These are phyloP conservation scores for Smithornis capensis DNA, from an alignment of 2,113 vertebrate species.

Conservation along the genomic window DNA sequence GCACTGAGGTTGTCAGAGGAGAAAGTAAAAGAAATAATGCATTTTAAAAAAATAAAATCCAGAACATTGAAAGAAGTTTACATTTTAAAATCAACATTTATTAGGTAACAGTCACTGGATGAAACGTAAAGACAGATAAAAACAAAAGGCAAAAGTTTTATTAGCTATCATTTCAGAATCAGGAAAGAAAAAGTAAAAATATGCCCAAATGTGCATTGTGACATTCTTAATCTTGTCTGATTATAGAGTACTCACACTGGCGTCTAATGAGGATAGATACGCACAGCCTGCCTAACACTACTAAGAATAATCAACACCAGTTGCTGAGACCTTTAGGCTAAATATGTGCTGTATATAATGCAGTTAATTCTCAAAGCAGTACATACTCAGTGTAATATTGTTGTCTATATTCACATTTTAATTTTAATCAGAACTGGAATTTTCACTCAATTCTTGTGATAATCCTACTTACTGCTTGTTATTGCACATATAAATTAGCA, in stretches of 20 bases:
- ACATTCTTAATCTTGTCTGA: neutral
- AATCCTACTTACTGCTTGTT: neutral
- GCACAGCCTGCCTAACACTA: neutral
- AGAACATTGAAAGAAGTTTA: neutral
- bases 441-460: neutral
- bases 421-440: neutral
- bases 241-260: neutral
- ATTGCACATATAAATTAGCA: neutral
- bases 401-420: neutral
- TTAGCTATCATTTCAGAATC: neutral
- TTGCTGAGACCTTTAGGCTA: neutral
- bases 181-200: neutral
- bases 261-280: neutral
- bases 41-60: neutral
- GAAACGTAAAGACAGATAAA: neutral
- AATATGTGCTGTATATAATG: neutral
- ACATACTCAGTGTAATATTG: neutral
- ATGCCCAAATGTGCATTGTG: neutral
- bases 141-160: neutral
- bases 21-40: neutral
- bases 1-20: neutral
- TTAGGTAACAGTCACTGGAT: neutral
- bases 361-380: neutral
- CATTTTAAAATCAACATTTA: neutral
- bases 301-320: neutral